phyloP scores from a whole-genome alignment of 2,113 vertebrate genomes.

The Rallus limicola region DNA sequence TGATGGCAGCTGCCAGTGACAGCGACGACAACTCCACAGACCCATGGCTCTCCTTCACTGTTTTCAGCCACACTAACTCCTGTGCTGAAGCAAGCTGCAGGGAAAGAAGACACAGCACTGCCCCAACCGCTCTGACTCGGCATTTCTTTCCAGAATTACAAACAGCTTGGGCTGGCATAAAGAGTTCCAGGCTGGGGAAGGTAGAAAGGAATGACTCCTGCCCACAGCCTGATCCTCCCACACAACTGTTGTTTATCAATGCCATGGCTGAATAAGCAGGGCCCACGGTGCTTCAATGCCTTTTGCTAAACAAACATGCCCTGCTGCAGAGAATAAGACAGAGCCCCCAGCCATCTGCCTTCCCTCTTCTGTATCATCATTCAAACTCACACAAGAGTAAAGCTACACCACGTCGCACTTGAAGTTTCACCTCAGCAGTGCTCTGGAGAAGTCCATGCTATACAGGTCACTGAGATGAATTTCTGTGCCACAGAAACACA shows the following conservation, averaged over 20 bases:
- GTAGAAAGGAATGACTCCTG: not conserved
- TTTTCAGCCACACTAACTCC: constrained; percentile 92
- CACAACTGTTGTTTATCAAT: not conserved
- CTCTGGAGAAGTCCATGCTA: not conserved
- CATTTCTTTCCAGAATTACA: not conserved
- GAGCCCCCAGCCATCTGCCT: not conserved
- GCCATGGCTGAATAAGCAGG: not conserved
- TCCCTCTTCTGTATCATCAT: not conserved
- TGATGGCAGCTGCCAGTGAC: constrained; percentile 91
- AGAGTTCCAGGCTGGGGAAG: not conserved
- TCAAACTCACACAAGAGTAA: not conserved
- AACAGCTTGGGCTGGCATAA: not conserved
- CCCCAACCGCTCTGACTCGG: not conserved
- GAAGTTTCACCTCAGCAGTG: not conserved
- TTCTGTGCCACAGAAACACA: not conserved
- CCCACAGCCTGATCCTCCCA: not conserved
- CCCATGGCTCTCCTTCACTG: constrained; percentile 93
- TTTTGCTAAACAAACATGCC: not conserved
- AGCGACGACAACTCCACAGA: constrained; percentile 94
- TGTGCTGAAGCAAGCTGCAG: constrained; percentile 87
- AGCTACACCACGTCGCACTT: not conserved
- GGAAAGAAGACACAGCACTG: not conserved
- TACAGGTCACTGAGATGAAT: not conserved
- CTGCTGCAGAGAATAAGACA: not conserved
- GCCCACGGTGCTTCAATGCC: not conserved